A percentile compares a stretch with the other conserved stretches of the same genome.
Evolutionary conservation across 35 echinoderm and acorn worm genomes (phyloP).

Genomic region (Diadema setosum): DNA sequence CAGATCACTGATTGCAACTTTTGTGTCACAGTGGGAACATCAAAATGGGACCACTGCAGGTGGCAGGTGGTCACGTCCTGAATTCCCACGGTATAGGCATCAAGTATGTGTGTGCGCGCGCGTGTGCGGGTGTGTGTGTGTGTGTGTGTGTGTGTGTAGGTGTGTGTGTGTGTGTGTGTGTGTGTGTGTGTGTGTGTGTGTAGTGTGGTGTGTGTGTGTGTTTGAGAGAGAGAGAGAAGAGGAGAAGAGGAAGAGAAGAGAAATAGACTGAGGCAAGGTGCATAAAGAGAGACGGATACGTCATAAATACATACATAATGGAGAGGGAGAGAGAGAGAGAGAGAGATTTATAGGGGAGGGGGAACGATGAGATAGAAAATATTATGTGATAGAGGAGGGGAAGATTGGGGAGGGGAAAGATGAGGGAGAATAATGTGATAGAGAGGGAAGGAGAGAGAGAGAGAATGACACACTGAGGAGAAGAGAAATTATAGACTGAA

Average conservation of each 20-base stretch:
- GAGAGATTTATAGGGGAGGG: neutral
- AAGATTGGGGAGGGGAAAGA: neutral
- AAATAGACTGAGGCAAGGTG: neutral
- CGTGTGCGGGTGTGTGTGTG: too few species aligned
- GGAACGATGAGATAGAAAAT: neutral
- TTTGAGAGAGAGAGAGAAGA: too few species aligned
- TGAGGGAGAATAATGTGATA: neutral
- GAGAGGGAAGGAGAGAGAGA: neutral
- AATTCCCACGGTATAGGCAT: too few species aligned
- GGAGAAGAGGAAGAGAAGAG: neutral
- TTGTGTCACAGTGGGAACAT: too few species aligned
- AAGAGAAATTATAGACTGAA: neutral
- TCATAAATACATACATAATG: neutral
- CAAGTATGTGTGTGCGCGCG: too few species aligned
- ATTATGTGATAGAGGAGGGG: neutral
- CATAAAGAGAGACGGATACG: neutral
- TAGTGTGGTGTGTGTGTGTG: too few species aligned
- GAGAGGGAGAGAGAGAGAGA: neutral
- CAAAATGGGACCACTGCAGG: too few species aligned
- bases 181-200: too few species aligned
- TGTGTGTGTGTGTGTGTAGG: too few species aligned
- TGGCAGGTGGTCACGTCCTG: too few species aligned
- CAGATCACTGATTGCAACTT: too few species aligned
- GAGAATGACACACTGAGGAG: neutral
- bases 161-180: too few species aligned